Evolutionary conservation across 2,797 vertebrate genomes (phyloP), one percentile per base, ranked within the genome.

Genomic region (Staurois parvus): DNA sequence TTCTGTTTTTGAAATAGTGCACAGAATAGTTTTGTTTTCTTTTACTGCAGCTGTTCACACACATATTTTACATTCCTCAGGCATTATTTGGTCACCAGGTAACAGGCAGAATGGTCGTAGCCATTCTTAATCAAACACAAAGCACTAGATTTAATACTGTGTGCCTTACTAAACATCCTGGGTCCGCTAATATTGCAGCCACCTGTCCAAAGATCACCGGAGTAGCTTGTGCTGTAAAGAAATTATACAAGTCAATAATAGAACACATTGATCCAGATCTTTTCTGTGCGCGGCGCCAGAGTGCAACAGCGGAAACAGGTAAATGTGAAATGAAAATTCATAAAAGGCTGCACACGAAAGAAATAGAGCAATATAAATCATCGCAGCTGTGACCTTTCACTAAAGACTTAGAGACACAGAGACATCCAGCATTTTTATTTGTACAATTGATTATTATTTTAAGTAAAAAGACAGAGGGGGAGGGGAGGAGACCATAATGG

Each of bases 211-310:
- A 74, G 80, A 83, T 83, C 72, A 48, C 26, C 24, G 72, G 8
- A 59, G 64, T 62, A 81, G 78, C 81, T 85, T 81, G 78, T 42
- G 68, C 59, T 66, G 68, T 84, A 79, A 84, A 84, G 68, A 84
- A 84, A 73, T 84, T 66, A 79, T 67, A 45, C 29, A 59, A 76
- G 79, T 81, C 84, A 72, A 76, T 85, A 72, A 76, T 85, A 76
- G 9, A 30, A 69, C 37, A 73, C 73, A 76, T 81, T 69, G 80
- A 83, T 67, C 69, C 79, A 62, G 66, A 85, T 45, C 26, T 34
- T 67, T 5, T 68, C 59, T 85, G 84, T 72, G 59, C 32, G 40
- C 69, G 32, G 69, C 69, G 9, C 37, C 29, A 29, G 73, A 37
- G 42, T 82, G 34, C 64, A 28, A 45, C 32, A 32, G 73, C 29